Evolutionary conservation across 2,888 invertebrate species (phyloP).

Genomic region (Dicyrtoma fusca): DNA sequence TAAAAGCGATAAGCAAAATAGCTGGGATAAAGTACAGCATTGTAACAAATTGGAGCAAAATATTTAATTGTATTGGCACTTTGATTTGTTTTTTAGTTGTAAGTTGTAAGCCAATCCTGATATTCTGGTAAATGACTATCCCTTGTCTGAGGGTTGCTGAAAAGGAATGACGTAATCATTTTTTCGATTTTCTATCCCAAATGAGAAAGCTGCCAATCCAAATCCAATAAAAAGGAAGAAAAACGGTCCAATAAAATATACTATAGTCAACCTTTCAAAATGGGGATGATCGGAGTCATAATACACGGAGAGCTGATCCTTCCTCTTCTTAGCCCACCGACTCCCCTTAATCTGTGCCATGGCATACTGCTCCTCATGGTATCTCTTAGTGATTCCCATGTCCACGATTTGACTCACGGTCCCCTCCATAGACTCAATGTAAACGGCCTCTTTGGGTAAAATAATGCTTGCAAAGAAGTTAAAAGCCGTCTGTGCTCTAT

Average conservation of each 20-base stretch:
- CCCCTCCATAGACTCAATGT: slow-evolving; percentile 32
- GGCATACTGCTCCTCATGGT: slow-evolving; percentile 32
- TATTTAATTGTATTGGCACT: too few species aligned
- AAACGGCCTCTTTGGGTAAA: slow-evolving; percentile 29
- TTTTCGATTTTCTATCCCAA: background rate
- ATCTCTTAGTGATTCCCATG: slow-evolving; percentile 33
- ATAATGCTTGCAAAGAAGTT: slow-evolving; percentile 28
- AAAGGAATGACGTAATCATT: too few species aligned
- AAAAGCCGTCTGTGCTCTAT: slow-evolving; percentile 29
- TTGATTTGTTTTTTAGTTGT: too few species aligned
- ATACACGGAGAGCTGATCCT: background rate
- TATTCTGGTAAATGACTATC: too few species aligned
- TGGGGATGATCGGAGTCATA: slow-evolving; percentile 22
- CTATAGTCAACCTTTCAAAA: slow-evolving; percentile 13
- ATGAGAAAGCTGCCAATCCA: background rate
- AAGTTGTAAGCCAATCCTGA: too few species aligned
- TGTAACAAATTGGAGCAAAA: too few species aligned
- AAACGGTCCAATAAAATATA: slow-evolving; percentile 19
- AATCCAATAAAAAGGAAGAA: slow-evolving; percentile 1
- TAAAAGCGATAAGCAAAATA: too few species aligned
- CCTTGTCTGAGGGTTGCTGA: too few species aligned
- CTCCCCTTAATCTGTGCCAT: slow-evolving; percentile 9
- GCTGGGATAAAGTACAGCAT: too few species aligned
- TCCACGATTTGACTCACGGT: slow-evolving; percentile 28
- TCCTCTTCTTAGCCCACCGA: slow-evolving; percentile 14